These are phyloP conservation scores for Rana temporaria DNA, from an alignment of 2,113 vertebrate species.

Conservation along the genomic window DNA sequence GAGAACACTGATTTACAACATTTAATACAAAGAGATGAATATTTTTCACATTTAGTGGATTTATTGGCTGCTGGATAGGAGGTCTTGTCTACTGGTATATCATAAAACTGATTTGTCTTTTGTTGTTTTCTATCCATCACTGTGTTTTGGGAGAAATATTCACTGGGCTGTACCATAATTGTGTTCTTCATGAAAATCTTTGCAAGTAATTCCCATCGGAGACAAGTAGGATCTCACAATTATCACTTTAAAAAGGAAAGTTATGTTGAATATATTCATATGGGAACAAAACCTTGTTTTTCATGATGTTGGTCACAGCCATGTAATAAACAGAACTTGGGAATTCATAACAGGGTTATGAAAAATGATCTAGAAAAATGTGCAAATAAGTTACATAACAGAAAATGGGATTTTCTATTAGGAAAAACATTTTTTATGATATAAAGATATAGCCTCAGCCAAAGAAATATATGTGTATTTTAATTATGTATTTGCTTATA, in stretches of 20 bases:
- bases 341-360: no score
- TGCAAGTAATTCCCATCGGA: conserved; percentile 37
- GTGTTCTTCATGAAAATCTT: conserved; percentile 35
- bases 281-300: not conserved
- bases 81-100: not conserved
- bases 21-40: not conserved
- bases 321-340: no score
- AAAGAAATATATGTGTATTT: no score
- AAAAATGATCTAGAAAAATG: no score
- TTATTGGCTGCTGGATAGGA: not conserved
- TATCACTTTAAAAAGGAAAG: conserved; percentile 29
- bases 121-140: conserved; percentile 18
- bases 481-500: no score
- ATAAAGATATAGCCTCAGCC: no score
- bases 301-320: no score
- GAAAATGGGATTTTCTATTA: no score
- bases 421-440: no score
- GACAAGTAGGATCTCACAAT: conserved; percentile 31
- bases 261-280: not conserved
- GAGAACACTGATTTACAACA: not conserved
- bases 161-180: not conserved
- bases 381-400: no score
- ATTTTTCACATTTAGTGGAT: not conserved
- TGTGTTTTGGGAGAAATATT: not conserved
- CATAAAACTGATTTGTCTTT: conserved; percentile 11